These are phyloP conservation scores for Rhyacophila brunnea DNA, from an alignment of 1,140 invertebrate species.

Conservation along the genomic window DNA sequence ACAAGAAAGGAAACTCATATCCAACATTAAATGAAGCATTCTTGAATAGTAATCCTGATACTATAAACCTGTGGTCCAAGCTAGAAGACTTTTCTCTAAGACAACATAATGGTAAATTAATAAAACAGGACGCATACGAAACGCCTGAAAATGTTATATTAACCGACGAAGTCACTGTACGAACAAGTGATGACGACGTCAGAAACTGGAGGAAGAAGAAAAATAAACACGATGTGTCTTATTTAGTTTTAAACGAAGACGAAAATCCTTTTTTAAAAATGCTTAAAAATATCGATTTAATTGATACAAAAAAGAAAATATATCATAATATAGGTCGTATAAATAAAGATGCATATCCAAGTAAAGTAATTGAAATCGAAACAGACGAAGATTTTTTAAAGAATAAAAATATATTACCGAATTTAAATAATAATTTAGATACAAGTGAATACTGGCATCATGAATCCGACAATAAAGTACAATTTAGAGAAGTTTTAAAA, in stretches of 20 bases:
- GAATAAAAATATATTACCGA: not conserved
- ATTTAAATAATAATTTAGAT: slow-evolving; percentile 8
- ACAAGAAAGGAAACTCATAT: too few relatives aligned
- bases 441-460: not conserved
- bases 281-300: slow-evolving; percentile 8
- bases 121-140: not conserved
- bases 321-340: slow-evolving; percentile 3
- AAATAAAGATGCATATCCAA: slow-evolving; percentile 6
- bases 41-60: too few relatives aligned
- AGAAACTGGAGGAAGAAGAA: slow-evolving; percentile 8
- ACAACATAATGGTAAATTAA: slow-evolving; percentile 4
- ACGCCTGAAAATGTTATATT: not conserved
- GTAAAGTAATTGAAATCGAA: not conserved
- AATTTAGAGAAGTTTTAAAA: slow-evolving; percentile 1
- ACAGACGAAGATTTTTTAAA: not conserved
- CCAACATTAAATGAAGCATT: too few relatives aligned
- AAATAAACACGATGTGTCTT: slow-evolving; percentile 8
- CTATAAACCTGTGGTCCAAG: slow-evolving; percentile 12
- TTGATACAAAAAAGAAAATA: slow-evolving; percentile 5
- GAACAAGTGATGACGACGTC: not conserved
- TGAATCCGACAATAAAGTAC: not conserved
- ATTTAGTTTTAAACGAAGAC: slow-evolving; percentile 6
- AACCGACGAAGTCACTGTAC: not conserved
- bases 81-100: slow-evolving; percentile 13
- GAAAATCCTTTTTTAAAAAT: slow-evolving; percentile 19